Evolutionary conservation across 2,113 vertebrate genomes (phyloP).

Genomic region (Riparia riparia): DNA sequence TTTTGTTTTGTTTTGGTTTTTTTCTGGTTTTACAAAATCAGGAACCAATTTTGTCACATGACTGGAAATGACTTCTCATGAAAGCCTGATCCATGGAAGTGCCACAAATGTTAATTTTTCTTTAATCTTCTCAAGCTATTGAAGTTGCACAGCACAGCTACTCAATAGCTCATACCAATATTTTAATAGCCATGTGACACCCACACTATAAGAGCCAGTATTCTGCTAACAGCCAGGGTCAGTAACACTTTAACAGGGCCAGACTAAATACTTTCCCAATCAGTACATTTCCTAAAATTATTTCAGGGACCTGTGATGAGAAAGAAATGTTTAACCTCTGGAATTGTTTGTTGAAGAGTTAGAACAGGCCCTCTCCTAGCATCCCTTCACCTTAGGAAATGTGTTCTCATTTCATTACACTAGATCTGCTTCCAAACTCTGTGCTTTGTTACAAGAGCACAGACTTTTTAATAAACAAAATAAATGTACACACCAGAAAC

Average conservation of each 20-base stretch:
- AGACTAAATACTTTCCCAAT: slow-evolving; percentile 41
- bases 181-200: slow-evolving; percentile 23
- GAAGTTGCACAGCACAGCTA: neutral
- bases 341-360: slow-evolving; percentile 23
- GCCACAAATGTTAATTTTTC: neutral
- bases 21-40: neutral
- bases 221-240: slow-evolving; percentile 23
- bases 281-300: slow-evolving; percentile 37
- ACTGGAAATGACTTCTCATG: neutral
- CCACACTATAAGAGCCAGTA: neutral
- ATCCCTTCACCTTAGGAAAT: slow-evolving; percentile 32
- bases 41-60: neutral
- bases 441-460: slow-evolving; percentile 1
- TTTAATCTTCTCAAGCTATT: slow-evolving; percentile 31
- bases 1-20: neutral
- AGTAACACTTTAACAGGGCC: slow-evolving; percentile 7
- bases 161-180: slow-evolving; percentile 1
- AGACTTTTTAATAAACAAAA: slow-evolving; percentile 44
- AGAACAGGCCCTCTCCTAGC: neutral
- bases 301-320: slow-evolving; percentile 14
- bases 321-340: neutral
- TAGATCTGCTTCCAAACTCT: slow-evolving; percentile 9
- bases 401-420: slow-evolving; percentile 31
- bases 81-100: neutral
- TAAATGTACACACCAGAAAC: slow-evolving; percentile 16